Evolutionary conservation across 2,113 vertebrate species (phyloP).

Genomic region (Scortum barcoo): DNA sequence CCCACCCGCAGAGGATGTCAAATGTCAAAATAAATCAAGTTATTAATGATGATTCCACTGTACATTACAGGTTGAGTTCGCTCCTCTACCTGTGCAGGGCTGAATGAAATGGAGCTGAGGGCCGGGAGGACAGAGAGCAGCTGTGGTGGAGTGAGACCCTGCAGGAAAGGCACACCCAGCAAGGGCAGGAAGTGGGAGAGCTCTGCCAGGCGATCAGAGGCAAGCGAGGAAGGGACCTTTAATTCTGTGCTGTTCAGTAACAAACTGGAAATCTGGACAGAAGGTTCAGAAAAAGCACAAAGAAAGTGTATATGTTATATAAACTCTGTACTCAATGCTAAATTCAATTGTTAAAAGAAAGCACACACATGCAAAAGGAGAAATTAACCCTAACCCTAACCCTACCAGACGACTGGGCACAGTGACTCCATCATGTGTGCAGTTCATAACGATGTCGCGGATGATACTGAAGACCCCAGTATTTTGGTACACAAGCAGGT

Average conservation of each 20-base stretch:
- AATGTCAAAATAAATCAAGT: background rate
- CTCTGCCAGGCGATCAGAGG: constrained; percentile 65
- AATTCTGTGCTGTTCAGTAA: constrained; percentile 72
- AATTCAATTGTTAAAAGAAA: background rate
- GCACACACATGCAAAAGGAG: background rate
- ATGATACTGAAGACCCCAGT: constrained; percentile 75
- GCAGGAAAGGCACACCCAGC: constrained; percentile 81
- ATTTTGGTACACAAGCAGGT: constrained; percentile 77
- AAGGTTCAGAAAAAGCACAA: constrained; percentile 1
- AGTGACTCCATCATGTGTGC: constrained; percentile 64
- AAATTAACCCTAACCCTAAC: background rate
- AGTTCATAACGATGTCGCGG: constrained; percentile 77
- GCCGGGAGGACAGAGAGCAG: constrained; percentile 68
- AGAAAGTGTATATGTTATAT: background rate
- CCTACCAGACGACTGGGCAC: constrained; percentile 82
- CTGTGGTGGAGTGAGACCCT: constrained; percentile 75
- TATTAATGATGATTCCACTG: background rate
- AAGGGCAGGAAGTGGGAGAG: constrained; percentile 79
- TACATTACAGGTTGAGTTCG: background rate
- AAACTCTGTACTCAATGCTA: too few relatives aligned
- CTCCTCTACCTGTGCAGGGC: constrained; percentile 80
- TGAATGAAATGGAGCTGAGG: constrained; percentile 75
- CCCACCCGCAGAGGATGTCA: too few relatives aligned
- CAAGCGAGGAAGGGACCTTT: constrained; percentile 63
- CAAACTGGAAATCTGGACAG: constrained; percentile 76